Evolutionary conservation across 2,888 invertebrate species (phyloP).

Genomic region (Drosophila pseudotakahashii): DNA sequence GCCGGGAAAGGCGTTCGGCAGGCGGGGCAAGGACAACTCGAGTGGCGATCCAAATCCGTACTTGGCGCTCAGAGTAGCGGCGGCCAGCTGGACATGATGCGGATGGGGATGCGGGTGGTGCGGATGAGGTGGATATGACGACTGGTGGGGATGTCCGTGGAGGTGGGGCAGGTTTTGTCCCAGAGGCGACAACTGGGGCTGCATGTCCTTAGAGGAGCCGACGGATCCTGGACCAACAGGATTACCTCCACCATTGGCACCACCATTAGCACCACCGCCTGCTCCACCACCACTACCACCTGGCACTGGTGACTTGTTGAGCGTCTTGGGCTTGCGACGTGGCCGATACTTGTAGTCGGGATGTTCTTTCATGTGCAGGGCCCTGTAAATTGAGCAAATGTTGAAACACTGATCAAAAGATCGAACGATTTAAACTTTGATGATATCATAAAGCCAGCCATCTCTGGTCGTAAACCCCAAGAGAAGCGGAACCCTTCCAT

Average conservation of each 20-base stretch:
- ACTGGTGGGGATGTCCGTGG: slow-evolving; percentile 37
- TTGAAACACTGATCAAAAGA: slow-evolving; percentile 64
- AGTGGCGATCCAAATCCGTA: slow-evolving; percentile 83
- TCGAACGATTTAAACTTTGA: slow-evolving; percentile 57
- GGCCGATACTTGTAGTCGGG: slow-evolving; percentile 97
- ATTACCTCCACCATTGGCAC: background rate
- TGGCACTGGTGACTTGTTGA: slow-evolving; percentile 87
- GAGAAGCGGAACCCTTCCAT: slow-evolving; percentile 44
- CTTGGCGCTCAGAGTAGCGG: slow-evolving; percentile 75
- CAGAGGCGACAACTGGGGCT: slow-evolving; percentile 58
- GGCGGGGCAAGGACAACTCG: slow-evolving; percentile 82
- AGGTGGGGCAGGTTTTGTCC: slow-evolving; percentile 30
- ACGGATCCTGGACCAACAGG: slow-evolving; percentile 20
- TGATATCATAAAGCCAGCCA: slow-evolving; percentile 64
- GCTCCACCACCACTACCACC: slow-evolving; percentile 44
- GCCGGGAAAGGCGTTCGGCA: slow-evolving; percentile 75
- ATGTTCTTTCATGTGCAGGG: slow-evolving; percentile 96
- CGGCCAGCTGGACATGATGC: slow-evolving; percentile 68
- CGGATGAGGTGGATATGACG: slow-evolving; percentile 51
- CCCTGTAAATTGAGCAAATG: slow-evolving; percentile 86
- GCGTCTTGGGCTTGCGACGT: slow-evolving; percentile 93
- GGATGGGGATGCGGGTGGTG: slow-evolving; percentile 58
- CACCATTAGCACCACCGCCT: slow-evolving; percentile 28
- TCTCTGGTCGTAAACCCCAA: slow-evolving; percentile 21
- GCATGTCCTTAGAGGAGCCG: slow-evolving; percentile 54